phyloP scores from a whole-genome alignment of 2,888 invertebrate species.

The Acleris emargana region DNA sequence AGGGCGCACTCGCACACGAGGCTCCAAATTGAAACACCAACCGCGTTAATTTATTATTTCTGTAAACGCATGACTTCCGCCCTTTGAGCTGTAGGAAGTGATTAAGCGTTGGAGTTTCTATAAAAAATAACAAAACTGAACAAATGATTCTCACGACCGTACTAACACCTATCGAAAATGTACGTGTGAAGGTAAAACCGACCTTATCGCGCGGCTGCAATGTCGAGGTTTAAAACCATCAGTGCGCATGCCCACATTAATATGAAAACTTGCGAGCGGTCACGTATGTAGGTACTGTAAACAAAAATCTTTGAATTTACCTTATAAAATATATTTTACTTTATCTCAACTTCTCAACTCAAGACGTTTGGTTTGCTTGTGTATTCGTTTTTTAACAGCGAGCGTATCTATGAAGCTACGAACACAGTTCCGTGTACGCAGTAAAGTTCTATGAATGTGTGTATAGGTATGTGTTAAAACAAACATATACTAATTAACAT shows the following conservation, averaged over 20 bases:
- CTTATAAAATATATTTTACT: slow-evolving; percentile 3
- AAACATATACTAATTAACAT: slow-evolving; percentile 78
- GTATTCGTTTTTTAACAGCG: background rate
- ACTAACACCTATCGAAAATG: slow-evolving; percentile 61
- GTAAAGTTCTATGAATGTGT: slow-evolving; percentile 39
- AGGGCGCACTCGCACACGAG: slow-evolving; percentile 61
- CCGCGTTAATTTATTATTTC: slow-evolving; percentile 75
- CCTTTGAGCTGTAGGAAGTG: slow-evolving; percentile 80
- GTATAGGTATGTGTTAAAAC: slow-evolving; percentile 58
- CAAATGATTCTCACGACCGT: slow-evolving; percentile 68
- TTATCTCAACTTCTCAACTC: slow-evolving; percentile 12
- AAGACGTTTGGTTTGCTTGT: slow-evolving; percentile 9
- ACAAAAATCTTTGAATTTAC: background rate
- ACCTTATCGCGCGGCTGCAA: slow-evolving; percentile 47
- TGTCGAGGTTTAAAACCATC: slow-evolving; percentile 42
- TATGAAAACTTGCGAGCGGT: slow-evolving; percentile 9
- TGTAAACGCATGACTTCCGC: slow-evolving; percentile 78
- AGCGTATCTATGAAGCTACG: slow-evolving; percentile 1
- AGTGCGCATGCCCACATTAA: slow-evolving; percentile 18
- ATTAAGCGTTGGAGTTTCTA: slow-evolving; percentile 69
- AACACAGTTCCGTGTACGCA: slow-evolving; percentile 29
- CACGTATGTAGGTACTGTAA: slow-evolving; percentile 13
- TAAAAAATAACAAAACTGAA: slow-evolving; percentile 72
- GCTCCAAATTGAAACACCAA: slow-evolving; percentile 66
- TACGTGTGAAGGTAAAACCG: slow-evolving; percentile 59